A percentile compares a stretch with the other conserved stretches of the same genome.
Conservation (phyloP, 2,113 vertebrate species). For the Corythornis cristatus region DNA sequence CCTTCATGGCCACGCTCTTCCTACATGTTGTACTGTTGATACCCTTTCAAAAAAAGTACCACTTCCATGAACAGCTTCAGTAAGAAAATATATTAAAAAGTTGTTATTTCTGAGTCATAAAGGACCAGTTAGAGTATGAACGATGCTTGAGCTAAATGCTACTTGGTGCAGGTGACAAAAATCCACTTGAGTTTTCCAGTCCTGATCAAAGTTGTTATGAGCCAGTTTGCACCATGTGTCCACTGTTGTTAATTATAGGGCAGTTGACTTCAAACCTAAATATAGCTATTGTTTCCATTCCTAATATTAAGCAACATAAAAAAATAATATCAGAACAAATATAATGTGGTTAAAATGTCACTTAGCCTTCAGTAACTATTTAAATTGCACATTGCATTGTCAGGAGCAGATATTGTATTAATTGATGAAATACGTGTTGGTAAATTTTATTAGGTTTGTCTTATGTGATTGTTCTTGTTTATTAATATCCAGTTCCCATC, state of each 20-base stretch:
- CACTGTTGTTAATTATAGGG: background rate
- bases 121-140: background rate
- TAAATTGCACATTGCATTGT: background rate
- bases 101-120: background rate
- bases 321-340: background rate
- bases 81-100: background rate
- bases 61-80: background rate
- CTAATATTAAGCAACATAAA: background rate
- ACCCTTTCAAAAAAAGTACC: background rate
- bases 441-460: background rate
- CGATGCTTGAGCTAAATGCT: background rate
- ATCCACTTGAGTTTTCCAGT: background rate
- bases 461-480: background rate
- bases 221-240: background rate
- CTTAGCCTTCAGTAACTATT: background rate
- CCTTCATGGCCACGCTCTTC: background rate
- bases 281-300: background rate
- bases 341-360: background rate
- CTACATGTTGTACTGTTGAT: background rate
- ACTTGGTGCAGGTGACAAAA: background rate
- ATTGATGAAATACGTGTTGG: background rate
- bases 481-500: background rate
- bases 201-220: background rate
- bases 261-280: background rate
- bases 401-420: background rate